phyloP scores from a whole-genome alignment of 2,888 invertebrate genomes.

The Epsilonema sp. region DNA sequence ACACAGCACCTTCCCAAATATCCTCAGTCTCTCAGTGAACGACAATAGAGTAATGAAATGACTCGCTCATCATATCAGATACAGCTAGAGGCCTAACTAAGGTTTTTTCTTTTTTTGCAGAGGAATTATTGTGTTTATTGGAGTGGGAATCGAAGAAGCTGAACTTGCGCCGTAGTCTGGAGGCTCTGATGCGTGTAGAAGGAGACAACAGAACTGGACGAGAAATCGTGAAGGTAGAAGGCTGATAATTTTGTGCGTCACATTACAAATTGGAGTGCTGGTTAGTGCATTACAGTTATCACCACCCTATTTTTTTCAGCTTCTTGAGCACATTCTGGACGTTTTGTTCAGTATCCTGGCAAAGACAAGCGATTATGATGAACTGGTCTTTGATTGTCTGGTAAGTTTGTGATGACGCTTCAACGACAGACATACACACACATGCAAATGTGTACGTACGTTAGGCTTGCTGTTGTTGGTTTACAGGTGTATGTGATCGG shows the following conservation, averaged over 20 bases:
- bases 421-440: too few relatives aligned
- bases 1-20: too few relatives aligned
- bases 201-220: slow-evolving; percentile 40
- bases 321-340: slow-evolving; percentile 78
- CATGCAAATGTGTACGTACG: too few relatives aligned
- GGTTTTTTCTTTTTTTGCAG: too few relatives aligned
- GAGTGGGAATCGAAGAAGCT: slow-evolving; percentile 65
- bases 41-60: too few relatives aligned
- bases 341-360: slow-evolving; percentile 78
- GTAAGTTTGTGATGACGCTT: slow-evolving; percentile 42
- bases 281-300: too few relatives aligned
- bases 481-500: slow-evolving; percentile 58
- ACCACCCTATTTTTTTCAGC: slow-evolving; percentile 33
- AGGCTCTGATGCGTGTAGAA: slow-evolving; percentile 56
- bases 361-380: slow-evolving; percentile 48
- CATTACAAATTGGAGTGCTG: too few relatives aligned
- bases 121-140: slow-evolving; percentile 52
- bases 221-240: slow-evolving; percentile 65
- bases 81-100: too few relatives aligned
- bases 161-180: slow-evolving; percentile 50
- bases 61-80: too few relatives aligned
- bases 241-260: too few relatives aligned
- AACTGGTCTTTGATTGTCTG: slow-evolving; percentile 70
- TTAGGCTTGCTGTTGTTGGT: too few relatives aligned
- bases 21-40: too few relatives aligned